phyloP scores from a whole-genome alignment of 2,797 vertebrate genomes.

The Myioborus miniatus region DNA sequence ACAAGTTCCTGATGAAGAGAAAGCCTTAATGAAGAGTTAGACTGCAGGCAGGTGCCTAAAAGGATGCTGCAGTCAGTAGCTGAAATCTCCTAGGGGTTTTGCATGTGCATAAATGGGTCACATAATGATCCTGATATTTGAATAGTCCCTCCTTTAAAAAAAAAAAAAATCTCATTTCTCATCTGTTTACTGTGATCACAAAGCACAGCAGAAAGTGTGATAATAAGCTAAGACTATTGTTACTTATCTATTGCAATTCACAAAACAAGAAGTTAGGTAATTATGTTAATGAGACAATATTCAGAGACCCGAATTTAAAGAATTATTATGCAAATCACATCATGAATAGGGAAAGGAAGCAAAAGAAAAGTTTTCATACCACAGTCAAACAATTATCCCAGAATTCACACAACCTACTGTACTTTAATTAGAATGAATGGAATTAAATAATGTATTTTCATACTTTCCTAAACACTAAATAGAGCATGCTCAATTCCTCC shows the following conservation, averaged over 20 bases:
- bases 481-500: background rate
- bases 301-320: constrained; percentile 6
- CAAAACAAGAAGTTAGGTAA: constrained; percentile 54
- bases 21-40: background rate
- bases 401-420: background rate
- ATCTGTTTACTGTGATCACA: constrained; percentile 25
- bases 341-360: background rate
- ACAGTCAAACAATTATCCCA: background rate
- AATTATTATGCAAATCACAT: constrained; percentile 58
- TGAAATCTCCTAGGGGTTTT: background rate
- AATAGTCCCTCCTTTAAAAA: background rate
- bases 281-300: constrained; percentile 64
- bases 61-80: background rate
- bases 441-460: background rate
- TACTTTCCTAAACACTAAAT: background rate
- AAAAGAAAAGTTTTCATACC: background rate
- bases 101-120: background rate
- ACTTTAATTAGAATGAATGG: constrained; percentile 10
- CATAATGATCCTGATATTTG: background rate
- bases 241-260: constrained; percentile 45
- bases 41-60: background rate
- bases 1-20: background rate
- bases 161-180: background rate
- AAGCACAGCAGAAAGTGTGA: background rate
- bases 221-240: constrained; percentile 24